These are phyloP conservation scores for Mythimna impura DNA, from an alignment of 2,888 invertebrate genomes.

Conservation along the genomic window DNA sequence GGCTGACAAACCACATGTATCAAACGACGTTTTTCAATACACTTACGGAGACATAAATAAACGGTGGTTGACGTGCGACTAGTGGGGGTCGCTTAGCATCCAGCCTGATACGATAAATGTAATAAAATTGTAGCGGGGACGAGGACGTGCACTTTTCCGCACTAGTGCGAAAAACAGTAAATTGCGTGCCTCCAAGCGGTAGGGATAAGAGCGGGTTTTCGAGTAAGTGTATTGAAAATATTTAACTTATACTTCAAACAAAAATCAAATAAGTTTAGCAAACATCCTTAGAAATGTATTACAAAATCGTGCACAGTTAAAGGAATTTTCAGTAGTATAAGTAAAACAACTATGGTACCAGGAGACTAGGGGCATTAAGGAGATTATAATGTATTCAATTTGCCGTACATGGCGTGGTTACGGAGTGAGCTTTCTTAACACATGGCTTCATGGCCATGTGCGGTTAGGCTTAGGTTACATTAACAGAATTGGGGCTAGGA, in stretches of 20 bases:
- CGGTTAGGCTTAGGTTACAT: conserved; percentile 32
- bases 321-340: conserved; percentile 39
- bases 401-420: conserved; percentile 49
- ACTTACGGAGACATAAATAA: too few species aligned
- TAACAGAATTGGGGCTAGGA: conserved; percentile 11
- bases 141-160: too few species aligned
- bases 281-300: neutral
- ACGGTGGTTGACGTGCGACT: too few species aligned
- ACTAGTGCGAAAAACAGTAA: too few species aligned
- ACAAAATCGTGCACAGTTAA: conserved; percentile 38
- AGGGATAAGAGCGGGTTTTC: too few species aligned
- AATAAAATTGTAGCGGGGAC: too few species aligned
- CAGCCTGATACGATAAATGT: too few species aligned
- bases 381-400: conserved; percentile 62
- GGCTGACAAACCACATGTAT: too few species aligned
- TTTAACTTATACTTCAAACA: neutral
- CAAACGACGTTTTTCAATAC: too few species aligned
- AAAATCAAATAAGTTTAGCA: neutral
- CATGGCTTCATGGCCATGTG: conserved; percentile 37
- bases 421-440: conserved; percentile 45
- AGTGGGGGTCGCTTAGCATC: too few species aligned
- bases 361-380: conserved; percentile 29
- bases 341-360: conserved; percentile 32
- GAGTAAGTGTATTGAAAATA: neutral
- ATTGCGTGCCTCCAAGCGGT: too few species aligned